Evolutionary conservation across 2,888 invertebrate genomes (phyloP).

Genomic region (Aproaerema taeniolella): DNA sequence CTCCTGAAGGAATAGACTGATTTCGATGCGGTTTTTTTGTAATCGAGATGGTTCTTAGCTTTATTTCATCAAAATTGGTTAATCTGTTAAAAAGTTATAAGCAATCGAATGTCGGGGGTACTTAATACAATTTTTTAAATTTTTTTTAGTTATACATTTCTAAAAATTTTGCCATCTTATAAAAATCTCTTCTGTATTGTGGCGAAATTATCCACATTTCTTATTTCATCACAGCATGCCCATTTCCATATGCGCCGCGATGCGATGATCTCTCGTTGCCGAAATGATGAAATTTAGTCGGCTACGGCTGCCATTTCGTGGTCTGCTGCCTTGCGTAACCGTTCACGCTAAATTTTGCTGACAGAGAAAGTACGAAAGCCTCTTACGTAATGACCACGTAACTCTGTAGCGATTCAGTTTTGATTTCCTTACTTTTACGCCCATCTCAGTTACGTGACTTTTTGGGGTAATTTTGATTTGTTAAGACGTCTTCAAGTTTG

Average conservation of each 20-base stretch:
- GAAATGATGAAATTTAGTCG: constrained; percentile 74
- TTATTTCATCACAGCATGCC: constrained; percentile 48
- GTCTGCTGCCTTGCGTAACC: constrained; percentile 50
- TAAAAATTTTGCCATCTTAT: too few relatives aligned
- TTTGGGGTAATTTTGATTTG: constrained; percentile 48
- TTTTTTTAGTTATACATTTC: too few relatives aligned
- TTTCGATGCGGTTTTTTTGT: too few relatives aligned
- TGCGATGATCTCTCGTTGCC: constrained; percentile 56
- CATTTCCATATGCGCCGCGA: constrained; percentile 57
- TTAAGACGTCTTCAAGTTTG: constrained; percentile 32
- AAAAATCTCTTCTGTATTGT: too few relatives aligned
- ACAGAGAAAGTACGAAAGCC: constrained; percentile 77
- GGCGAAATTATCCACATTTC: too few relatives aligned
- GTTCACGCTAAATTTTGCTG: constrained; percentile 74
- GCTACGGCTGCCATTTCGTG: constrained; percentile 71
- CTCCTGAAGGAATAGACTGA: too few relatives aligned
- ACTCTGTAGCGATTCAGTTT: constrained; percentile 65
- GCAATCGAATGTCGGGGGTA: too few relatives aligned
- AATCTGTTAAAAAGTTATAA: too few relatives aligned
- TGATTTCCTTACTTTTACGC: constrained; percentile 74
- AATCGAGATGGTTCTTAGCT: too few relatives aligned
- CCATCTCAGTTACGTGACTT: constrained; percentile 63
- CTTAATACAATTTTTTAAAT: too few relatives aligned
- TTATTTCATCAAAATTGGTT: too few relatives aligned
- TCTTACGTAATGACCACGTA: constrained; percentile 69